Evolutionary conservation across 2,113 vertebrate genomes (phyloP).

Genomic region (Vulpes vulpes): DNA sequence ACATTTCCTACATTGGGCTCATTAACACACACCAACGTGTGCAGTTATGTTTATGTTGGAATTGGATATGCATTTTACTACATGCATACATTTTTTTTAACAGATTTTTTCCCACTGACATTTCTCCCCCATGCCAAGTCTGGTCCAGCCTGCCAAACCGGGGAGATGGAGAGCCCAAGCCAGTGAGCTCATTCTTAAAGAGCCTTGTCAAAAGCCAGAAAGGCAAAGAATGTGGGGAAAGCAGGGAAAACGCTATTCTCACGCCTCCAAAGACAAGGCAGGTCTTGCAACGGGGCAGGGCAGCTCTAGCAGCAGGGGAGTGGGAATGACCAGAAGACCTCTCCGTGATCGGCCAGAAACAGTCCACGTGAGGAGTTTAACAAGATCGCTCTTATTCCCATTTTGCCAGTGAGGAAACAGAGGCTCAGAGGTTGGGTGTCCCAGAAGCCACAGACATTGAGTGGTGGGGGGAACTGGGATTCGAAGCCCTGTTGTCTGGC

Average conservation of each 20-base stretch:
- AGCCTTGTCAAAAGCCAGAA: neutral
- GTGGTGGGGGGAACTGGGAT: neutral
- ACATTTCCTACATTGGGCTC: neutral
- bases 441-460: neutral
- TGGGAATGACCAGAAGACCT: rapidly evolving
- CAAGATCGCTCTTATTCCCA: neutral
- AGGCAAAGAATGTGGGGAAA: neutral
- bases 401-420: neutral
- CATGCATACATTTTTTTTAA: neutral
- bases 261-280: neutral
- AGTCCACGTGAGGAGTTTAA: rapidly evolving
- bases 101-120: constrained; percentile 2
- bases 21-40: rapidly evolving
- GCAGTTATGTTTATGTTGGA: neutral
- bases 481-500: neutral
- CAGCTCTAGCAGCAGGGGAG: neutral
- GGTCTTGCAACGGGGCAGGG: neutral
- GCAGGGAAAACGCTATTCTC: neutral
- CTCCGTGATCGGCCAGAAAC: neutral
- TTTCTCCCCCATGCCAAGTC: constrained; percentile 45
- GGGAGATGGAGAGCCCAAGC: neutral
- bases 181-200: constrained; percentile 18
- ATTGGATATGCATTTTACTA: neutral
- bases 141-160: constrained; percentile 27
- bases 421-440: neutral